Percentiles rank a stretch among this genome's conserved stretches.
These are phyloP conservation scores for Eupithecia exiguata DNA, from an alignment of 2,888 invertebrate species.

Conservation along the genomic window DNA sequence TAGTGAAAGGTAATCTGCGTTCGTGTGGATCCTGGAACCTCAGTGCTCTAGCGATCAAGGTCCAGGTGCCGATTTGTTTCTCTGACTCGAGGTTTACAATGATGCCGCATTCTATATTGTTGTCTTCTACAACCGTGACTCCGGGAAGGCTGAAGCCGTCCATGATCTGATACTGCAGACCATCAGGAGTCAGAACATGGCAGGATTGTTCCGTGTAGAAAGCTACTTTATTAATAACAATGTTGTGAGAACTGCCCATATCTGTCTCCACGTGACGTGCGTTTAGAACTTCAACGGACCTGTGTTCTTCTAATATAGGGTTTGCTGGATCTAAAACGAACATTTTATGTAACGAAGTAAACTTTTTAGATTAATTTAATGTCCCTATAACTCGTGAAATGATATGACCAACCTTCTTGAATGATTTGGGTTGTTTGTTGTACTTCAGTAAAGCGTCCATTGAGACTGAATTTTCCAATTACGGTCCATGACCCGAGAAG, in stretches of 20 bases:
- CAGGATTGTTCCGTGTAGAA: slow-evolving; percentile 56
- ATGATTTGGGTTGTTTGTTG: slow-evolving; percentile 47
- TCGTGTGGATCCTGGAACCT: slow-evolving; percentile 51
- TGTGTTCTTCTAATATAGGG: slow-evolving; percentile 49
- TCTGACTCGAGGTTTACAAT: slow-evolving; percentile 52
- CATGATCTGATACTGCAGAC: slow-evolving; percentile 53
- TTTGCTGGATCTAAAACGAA: slow-evolving; percentile 55
- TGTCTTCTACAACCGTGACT: slow-evolving; percentile 50
- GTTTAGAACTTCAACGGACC: slow-evolving; percentile 41
- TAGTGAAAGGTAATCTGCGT: slow-evolving; percentile 61
- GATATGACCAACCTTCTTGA: slow-evolving; percentile 53
- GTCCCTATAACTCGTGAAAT: neutral
- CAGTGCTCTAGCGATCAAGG: slow-evolving; percentile 59
- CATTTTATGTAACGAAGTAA: slow-evolving; percentile 8
- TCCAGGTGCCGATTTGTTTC: slow-evolving; percentile 64
- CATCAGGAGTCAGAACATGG: slow-evolving; percentile 58
- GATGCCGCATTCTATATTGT: slow-evolving; percentile 58
- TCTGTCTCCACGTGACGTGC: slow-evolving; percentile 36
- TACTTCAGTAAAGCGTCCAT: slow-evolving; percentile 48
- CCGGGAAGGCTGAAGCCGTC: slow-evolving; percentile 53
- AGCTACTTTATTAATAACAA: slow-evolving; percentile 45
- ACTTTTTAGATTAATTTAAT: neutral
- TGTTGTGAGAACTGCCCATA: slow-evolving; percentile 45
- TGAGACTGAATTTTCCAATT: slow-evolving; percentile 55
- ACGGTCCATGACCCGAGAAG: slow-evolving; percentile 56